Base-by-base conservation (phyloP, 35 echinoderm and acorn worm genomes). In the Eucidaris tribuloides region DNA sequence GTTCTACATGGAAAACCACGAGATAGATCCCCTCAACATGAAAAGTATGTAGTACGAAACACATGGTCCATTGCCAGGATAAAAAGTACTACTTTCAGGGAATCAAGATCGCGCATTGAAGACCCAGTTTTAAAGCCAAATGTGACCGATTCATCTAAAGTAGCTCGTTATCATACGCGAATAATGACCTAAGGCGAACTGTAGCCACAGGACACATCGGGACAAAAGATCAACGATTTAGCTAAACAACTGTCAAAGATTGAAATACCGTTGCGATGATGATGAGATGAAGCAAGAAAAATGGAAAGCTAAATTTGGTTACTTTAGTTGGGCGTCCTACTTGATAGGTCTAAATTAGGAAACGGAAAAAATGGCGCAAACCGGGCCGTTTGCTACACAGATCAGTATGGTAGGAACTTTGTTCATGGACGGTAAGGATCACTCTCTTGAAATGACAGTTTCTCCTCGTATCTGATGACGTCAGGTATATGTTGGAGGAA, bases 11-110 rank as follows among this genome's bases (percentile, higher is more conserved):
- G 56, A 80, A 29, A 36, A 50, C 46, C 76, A 25, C 81, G 62
- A 62, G 35, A 86, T 29, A 79, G 58, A 17, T 71, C 60, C 45
- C n/a, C 45, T 86, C 7, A 83, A 92, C 25, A 78, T 83, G 17
- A 60, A 83, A 45, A 83, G 84, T 2, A 92, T 86, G 82, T 41
- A 86, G 1, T 92, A 92, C 77, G 83, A 92, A 63, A 78, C 84
- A 36, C n/a, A 44, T 78, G 13, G 71, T 92, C 7, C 37, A 35
- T 39, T 63, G 57, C 27, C 58, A 86, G 14, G 89, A 84, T 3
- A 45, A 92, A 39, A 48, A 92, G 14, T 92, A 81, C 46, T 81
- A 46, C 32, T 85, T 92, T 14, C 39, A 78, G 18, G 89, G 89
- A 5, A 65, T 86, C 11, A 92, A 85, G 36, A 74, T 86, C 14